These are phyloP conservation scores for Serinus canaria DNA, from an alignment of 2,113 vertebrate species.

Conservation along the genomic window DNA sequence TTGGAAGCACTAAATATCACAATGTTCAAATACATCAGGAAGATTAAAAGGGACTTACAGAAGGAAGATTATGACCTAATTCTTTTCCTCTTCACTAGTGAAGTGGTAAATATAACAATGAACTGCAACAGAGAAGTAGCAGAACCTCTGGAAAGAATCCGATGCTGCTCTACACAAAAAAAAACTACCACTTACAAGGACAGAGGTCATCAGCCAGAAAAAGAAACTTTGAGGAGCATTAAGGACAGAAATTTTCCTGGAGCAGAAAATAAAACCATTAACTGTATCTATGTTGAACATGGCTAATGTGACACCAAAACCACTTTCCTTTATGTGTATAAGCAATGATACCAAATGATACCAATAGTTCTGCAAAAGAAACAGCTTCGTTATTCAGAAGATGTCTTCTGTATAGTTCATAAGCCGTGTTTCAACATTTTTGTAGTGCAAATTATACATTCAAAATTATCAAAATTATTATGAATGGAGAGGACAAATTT, in stretches of 20 bases:
- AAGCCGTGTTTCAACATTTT: background rate
- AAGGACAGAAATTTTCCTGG: background rate
- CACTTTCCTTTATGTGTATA: background rate
- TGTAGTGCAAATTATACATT: background rate
- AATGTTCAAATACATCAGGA: background rate
- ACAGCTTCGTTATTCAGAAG: background rate
- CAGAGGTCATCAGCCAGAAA: background rate
- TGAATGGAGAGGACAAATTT: background rate
- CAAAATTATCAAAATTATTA: background rate
- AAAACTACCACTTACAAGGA: background rate
- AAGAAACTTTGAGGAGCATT: background rate
- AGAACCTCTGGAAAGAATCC: background rate
- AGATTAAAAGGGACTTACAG: background rate
- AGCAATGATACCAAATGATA: background rate
- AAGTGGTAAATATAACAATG: background rate
- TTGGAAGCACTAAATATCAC: background rate
- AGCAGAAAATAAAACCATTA: background rate
- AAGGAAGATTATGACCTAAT: background rate
- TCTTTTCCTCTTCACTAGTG: background rate
- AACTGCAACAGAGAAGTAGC: background rate
- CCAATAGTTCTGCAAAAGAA: background rate
- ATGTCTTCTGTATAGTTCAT: background rate
- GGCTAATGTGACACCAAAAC: background rate
- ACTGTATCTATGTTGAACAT: background rate
- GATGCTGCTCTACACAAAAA: background rate